Percentiles rank a stretch among this genome's conserved stretches.
Conservation (phyloP, 2,113 vertebrate species). For the Ictalurus furcatus region DNA sequence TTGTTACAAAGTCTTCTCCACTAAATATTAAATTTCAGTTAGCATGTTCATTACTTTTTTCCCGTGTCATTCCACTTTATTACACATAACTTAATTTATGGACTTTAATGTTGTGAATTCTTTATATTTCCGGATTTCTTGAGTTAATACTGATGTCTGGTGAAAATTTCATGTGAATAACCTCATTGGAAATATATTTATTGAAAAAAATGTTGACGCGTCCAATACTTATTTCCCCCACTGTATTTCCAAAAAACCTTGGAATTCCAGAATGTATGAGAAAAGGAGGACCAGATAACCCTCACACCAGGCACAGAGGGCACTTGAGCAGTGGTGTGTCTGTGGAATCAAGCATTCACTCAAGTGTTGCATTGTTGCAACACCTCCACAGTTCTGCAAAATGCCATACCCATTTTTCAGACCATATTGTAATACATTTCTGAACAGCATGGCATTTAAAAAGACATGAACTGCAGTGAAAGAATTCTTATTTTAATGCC, state of each 20-base stretch:
- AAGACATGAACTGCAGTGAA: slow-evolving; percentile 4
- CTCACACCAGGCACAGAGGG: neutral
- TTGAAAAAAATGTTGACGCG: neutral
- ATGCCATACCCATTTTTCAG: neutral
- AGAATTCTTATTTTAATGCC: slow-evolving; percentile 33
- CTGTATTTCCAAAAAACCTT: neutral
- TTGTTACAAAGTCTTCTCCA: no score
- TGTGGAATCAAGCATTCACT: slow-evolving; percentile 15
- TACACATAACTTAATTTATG: no score
- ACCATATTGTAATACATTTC: neutral
- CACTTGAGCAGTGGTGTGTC: neutral
- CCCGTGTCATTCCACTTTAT: no score
- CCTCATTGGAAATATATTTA: neutral
- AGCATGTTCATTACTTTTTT: no score
- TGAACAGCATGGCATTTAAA: neutral
- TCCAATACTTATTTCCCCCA: no score
- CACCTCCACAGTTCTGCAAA: slow-evolving; percentile 16
- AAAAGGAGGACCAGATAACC: slow-evolving; percentile 4
- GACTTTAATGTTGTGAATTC: no score
- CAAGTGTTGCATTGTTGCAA: neutral
- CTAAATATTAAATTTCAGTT: no score
- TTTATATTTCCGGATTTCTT: no score
- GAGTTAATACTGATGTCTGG: no score
- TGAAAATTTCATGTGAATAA: no score
- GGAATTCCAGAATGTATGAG: neutral